Evolutionary conservation across 2,113 vertebrate genomes (phyloP).

Genomic region (Symphodus melops): DNA sequence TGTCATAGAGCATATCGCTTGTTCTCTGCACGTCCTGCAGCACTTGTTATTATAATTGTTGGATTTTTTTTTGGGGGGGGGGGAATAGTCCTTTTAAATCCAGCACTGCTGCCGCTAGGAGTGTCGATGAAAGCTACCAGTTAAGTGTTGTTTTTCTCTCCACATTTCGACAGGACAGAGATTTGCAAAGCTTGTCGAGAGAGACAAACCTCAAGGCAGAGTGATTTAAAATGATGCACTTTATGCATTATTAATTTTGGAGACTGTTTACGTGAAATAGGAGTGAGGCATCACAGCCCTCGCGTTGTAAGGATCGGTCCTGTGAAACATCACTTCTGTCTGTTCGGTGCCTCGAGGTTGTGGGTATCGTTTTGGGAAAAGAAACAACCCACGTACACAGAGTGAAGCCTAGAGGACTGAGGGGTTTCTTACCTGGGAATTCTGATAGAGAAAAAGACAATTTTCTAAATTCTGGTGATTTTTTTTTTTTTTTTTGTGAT

Average conservation of each 20-base stretch:
- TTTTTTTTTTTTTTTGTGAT: too few species aligned
- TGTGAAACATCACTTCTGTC: neutral
- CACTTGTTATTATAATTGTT: neutral
- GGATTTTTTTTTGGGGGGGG: neutral
- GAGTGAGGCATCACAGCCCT: neutral
- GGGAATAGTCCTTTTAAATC: constrained; percentile 3
- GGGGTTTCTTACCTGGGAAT: too few species aligned
- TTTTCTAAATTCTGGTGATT: too few species aligned
- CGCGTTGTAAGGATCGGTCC: neutral
- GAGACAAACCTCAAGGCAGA: neutral
- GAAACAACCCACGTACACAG: too few species aligned
- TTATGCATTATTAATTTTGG: neutral
- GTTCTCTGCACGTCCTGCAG: constrained; percentile 29
- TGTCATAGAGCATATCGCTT: constrained; percentile 15
- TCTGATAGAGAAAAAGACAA: too few species aligned
- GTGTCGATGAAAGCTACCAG: neutral
- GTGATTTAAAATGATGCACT: neutral
- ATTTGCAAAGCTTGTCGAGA: constrained; percentile 5
- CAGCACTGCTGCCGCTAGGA: neutral
- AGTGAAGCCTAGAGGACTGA: too few species aligned
- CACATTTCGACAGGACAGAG: constrained; percentile 13
- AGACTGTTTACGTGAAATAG: neutral
- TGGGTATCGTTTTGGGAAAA: too few species aligned
- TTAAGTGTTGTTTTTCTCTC: neutral
- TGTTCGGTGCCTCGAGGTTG: neutral